phyloP scores from a whole-genome alignment of 2,888 invertebrate species.

The Hemistola chrysoprasaria region DNA sequence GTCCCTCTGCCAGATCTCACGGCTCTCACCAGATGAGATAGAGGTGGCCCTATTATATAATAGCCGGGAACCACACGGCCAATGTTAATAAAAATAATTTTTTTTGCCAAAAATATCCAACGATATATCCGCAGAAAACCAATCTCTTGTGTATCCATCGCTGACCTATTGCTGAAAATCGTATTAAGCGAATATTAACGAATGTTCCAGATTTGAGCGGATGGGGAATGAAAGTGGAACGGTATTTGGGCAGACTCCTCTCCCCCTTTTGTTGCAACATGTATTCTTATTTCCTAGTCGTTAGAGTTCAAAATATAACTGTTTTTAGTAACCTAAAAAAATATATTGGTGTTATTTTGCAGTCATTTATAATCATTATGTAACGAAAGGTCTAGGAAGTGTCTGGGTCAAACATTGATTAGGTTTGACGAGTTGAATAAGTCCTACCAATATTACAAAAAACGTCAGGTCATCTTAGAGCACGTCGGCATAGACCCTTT shows the following conservation, averaged over 20 bases:
- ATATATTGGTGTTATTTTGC: neutral
- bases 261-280: neutral
- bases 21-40: too few relatives aligned
- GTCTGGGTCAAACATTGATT: constrained; percentile 3
- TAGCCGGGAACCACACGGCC: too few relatives aligned
- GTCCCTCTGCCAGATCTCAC: too few relatives aligned
- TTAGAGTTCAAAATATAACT: constrained; percentile 2
- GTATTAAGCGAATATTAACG: constrained; percentile 55
- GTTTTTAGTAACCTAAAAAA: constrained; percentile 11
- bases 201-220: constrained; percentile 55
- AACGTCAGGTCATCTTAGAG: too few relatives aligned
- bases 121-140: constrained; percentile 5
- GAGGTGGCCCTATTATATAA: too few relatives aligned
- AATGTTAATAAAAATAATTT: too few relatives aligned
- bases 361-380: constrained; percentile 16
- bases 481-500: too few relatives aligned
- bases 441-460: too few relatives aligned
- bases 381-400: constrained; percentile 13
- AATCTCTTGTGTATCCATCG: neutral
- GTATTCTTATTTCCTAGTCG: neutral
- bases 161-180: constrained; percentile 48
- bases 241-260: constrained; percentile 32
- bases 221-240: constrained; percentile 55
- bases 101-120: constrained; percentile 3
- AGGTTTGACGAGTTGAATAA: too few relatives aligned